Conservation (phyloP, 1,140 invertebrate species). For the Zaprionus camerounensis region DNA sequence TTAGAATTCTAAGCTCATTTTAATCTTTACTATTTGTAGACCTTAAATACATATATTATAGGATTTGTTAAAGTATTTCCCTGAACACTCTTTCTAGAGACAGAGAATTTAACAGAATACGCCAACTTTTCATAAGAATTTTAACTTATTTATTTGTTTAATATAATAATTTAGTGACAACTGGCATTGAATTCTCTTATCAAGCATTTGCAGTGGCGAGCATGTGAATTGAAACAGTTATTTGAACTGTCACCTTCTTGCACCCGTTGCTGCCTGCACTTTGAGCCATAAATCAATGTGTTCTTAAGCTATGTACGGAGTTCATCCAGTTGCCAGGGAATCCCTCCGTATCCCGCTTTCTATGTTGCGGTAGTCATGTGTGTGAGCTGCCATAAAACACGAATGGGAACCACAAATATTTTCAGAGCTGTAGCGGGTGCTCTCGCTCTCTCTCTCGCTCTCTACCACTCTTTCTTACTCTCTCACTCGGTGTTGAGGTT, state of each 20-base stretch:
- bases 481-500: conserved; percentile 6
- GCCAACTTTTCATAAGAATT: too few species aligned
- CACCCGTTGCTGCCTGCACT: conserved; percentile 1
- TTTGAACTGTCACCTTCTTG: conserved; percentile 19
- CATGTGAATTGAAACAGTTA: conserved; percentile 60
- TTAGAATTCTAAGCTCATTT: too few species aligned
- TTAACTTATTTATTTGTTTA: neutral
- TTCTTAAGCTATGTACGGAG: conserved; percentile 44
- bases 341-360: neutral
- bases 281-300: conserved; percentile 69
- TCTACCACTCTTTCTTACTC: neutral
- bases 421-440: conserved; percentile 1
- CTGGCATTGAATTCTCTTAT: conserved; percentile 52
- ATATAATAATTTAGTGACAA: neutral
- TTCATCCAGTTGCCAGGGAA: conserved; percentile 30
- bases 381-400: conserved; percentile 53
- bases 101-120: too few species aligned
- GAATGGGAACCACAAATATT: conserved; percentile 70
- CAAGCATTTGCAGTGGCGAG: conserved; percentile 50
- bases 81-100: too few species aligned
- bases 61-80: too few species aligned
- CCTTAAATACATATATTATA: too few species aligned
- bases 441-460: neutral
- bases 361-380: conserved; percentile 20
- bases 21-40: too few species aligned